Evolutionary conservation across 35 echinoderm and acorn worm genomes (phyloP).

Genomic region (Ptychodera flava): DNA sequence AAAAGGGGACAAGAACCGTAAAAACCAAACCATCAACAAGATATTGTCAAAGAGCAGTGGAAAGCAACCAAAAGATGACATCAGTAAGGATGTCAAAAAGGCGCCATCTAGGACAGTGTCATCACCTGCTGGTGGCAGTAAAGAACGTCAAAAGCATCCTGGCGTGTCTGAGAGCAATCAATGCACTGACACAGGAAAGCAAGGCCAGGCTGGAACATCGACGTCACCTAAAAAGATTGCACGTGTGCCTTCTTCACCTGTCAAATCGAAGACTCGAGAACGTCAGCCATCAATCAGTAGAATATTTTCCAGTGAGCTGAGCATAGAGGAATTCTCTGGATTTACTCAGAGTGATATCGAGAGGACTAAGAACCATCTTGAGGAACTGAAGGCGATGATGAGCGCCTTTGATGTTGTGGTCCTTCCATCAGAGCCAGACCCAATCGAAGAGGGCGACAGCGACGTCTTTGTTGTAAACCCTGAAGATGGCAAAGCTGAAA

Average conservation of each 20-base stretch:
- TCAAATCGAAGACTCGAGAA: not conserved
- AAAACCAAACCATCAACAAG: not conserved
- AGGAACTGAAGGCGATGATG: not conserved
- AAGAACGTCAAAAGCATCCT: too few relatives aligned
- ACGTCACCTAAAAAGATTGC: too few relatives aligned
- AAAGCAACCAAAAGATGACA: too few relatives aligned
- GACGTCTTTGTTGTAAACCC: not conserved
- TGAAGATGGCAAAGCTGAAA: not conserved
- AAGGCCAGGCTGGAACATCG: too few relatives aligned
- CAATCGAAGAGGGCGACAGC: not conserved
- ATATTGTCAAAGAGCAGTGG: not conserved
- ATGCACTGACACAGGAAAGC: too few relatives aligned
- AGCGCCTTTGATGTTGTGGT: not conserved
- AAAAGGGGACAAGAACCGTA: not conserved
- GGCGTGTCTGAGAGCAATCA: too few relatives aligned
- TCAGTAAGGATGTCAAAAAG: too few relatives aligned
- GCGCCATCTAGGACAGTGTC: too few relatives aligned
- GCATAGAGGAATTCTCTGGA: not conserved
- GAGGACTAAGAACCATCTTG: not conserved
- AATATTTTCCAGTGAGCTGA: not conserved
- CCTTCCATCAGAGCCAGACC: not conserved
- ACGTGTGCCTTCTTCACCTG: not conserved
- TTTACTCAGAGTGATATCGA: not conserved
- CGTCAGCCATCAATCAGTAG: not conserved
- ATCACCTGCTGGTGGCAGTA: too few relatives aligned